A percentile compares a stretch with the other conserved stretches of the same genome.
Conservation (phyloP, 2,888 invertebrate species). For the Microctonus hyperodae region DNA sequence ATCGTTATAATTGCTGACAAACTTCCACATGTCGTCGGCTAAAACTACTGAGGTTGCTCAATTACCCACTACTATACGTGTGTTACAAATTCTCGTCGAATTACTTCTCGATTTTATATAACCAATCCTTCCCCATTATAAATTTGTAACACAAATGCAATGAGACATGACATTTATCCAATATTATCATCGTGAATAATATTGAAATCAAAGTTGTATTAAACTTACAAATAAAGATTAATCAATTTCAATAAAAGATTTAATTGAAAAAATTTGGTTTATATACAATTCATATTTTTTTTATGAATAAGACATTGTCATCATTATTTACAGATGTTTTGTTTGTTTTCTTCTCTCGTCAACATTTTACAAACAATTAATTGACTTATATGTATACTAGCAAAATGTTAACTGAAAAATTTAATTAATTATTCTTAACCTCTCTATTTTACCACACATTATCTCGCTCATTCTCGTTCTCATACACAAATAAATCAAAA, state of each 20-base stretch:
- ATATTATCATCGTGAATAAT: not conserved
- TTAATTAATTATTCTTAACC: not conserved
- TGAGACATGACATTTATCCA: not conserved
- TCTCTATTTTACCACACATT: not conserved
- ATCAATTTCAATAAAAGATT: not conserved
- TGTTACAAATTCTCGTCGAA: slow-evolving; percentile 18
- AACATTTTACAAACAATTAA: not conserved
- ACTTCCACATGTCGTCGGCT: slow-evolving; percentile 40
- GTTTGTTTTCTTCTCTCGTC: not conserved
- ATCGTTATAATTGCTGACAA: slow-evolving; percentile 47
- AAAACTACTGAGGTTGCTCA: slow-evolving; percentile 28
- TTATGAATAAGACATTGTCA: not conserved
- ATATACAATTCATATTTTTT: not conserved
- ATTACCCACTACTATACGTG: slow-evolving; percentile 22
- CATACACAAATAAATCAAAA: not conserved
- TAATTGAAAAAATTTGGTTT: not conserved
- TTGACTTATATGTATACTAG: not conserved
- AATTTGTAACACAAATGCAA: not conserved
- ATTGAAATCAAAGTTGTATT: not conserved
- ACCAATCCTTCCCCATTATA: not conserved
- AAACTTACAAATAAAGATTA: not conserved
- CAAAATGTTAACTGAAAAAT: not conserved
- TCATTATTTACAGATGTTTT: not conserved
- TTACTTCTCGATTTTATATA: slow-evolving; percentile 23
- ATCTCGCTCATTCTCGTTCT: not conserved